Conservation (phyloP, 2,797 vertebrate species). For the Xenops minutus region DNA sequence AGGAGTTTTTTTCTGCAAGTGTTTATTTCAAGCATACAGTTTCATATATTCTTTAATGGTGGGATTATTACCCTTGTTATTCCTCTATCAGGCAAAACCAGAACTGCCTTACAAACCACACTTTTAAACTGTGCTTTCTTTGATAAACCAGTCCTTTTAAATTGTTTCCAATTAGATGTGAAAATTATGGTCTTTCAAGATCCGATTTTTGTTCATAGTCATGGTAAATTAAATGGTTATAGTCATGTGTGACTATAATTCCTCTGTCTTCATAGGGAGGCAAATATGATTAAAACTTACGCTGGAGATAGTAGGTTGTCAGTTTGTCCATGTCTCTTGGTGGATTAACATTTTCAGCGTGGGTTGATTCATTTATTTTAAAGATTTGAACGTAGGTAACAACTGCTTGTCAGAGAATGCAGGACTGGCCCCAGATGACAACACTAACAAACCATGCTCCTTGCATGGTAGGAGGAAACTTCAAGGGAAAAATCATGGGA, state of each 20-base stretch:
- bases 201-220: not conserved
- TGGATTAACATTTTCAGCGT: not conserved
- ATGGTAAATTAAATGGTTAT: not conserved
- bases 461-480: not conserved
- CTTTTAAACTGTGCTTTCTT: not conserved
- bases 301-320: not conserved
- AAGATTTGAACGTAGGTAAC: not conserved
- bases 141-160: not conserved
- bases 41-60: not conserved
- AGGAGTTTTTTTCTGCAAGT: fast-evolving
- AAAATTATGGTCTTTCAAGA: not conserved
- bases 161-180: not conserved
- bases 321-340: not conserved
- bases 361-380: not conserved
- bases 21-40: not conserved
- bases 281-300: not conserved
- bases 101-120: not conserved
- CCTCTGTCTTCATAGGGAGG: not conserved
- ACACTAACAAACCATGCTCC: not conserved
- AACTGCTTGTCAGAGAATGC: not conserved
- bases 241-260: not conserved
- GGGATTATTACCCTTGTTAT: not conserved
- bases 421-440: not conserved
- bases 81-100: not conserved
- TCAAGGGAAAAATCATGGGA: not conserved